Evolutionary conservation across 64 coral and sea anemone species (phyloP).

Genomic region (Cladopsammia gracilis): DNA sequence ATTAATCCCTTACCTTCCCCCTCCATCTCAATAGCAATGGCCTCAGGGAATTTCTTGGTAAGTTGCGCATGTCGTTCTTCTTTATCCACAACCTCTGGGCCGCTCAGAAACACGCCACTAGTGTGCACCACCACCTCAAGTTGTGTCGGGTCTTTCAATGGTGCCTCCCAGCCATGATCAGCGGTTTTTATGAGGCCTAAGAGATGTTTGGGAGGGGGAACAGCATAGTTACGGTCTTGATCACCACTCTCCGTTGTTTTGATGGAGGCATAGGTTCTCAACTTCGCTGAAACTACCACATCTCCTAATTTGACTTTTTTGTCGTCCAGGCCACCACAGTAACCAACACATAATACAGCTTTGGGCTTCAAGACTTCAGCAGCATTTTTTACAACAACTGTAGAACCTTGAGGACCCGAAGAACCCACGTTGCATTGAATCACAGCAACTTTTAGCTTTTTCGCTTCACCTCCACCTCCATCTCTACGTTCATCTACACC

Average conservation of each 20-base stretch:
- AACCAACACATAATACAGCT: conserved; percentile 25
- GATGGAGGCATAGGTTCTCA: neutral
- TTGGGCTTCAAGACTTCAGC: neutral
- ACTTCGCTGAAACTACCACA: neutral
- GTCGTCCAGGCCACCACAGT: neutral
- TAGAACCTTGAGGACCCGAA: neutral
- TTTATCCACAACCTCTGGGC: conserved; percentile 16
- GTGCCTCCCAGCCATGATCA: neutral
- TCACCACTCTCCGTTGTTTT: neutral
- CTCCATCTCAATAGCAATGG: conserved; percentile 51
- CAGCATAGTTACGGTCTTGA: neutral
- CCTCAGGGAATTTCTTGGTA: neutral
- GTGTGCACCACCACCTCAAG: neutral
- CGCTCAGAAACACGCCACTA: conserved; percentile 20
- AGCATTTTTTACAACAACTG: neutral
- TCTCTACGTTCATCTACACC: neutral
- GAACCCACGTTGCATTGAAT: neutral
- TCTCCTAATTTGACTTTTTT: conserved; percentile 2
- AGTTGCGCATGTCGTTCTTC: neutral
- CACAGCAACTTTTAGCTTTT: neutral
- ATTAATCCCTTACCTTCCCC: conserved; percentile 12
- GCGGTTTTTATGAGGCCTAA: neutral
- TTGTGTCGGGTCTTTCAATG: neutral
- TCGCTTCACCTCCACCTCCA: no score
- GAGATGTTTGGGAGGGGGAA: neutral